phyloP scores from a whole-genome alignment of 2,113 vertebrate species.

The Xerus inauris region DNA sequence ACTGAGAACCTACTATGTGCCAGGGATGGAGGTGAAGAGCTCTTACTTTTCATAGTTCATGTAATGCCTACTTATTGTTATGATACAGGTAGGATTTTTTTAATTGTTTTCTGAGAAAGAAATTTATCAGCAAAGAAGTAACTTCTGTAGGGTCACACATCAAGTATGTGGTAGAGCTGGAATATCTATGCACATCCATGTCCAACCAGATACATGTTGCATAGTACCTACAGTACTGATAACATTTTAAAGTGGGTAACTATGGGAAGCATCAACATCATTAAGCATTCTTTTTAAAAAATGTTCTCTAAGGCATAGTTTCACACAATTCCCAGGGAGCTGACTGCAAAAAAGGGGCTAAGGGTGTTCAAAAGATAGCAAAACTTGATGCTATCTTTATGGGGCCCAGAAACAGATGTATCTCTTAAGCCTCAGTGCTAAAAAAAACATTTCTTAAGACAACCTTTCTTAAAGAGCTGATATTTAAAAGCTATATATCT shows the following conservation, averaged over 20 bases:
- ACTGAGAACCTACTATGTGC: neutral
- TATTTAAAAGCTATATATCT: neutral
- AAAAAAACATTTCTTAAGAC: neutral
- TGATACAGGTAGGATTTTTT: neutral
- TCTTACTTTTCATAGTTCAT: neutral
- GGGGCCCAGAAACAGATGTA: neutral
- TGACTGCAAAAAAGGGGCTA: neutral
- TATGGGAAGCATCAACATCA: neutral
- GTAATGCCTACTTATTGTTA: neutral
- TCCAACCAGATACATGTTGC: neutral
- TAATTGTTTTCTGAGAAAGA: neutral
- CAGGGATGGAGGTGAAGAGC: accelerated
- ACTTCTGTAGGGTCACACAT: neutral
- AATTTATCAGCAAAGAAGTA: neutral
- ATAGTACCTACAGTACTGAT: neutral
- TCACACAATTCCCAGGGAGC: neutral
- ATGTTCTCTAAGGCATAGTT: neutral
- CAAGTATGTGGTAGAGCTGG: neutral
- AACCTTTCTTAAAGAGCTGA: neutral
- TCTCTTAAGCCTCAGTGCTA: neutral
- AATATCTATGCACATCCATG: neutral
- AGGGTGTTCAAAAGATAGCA: neutral
- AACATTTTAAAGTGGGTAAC: neutral
- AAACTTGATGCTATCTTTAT: neutral
- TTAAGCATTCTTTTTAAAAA: neutral